Evolutionary conservation across 2,888 invertebrate species (phyloP).

Genomic region (Eupithecia vulgata): DNA sequence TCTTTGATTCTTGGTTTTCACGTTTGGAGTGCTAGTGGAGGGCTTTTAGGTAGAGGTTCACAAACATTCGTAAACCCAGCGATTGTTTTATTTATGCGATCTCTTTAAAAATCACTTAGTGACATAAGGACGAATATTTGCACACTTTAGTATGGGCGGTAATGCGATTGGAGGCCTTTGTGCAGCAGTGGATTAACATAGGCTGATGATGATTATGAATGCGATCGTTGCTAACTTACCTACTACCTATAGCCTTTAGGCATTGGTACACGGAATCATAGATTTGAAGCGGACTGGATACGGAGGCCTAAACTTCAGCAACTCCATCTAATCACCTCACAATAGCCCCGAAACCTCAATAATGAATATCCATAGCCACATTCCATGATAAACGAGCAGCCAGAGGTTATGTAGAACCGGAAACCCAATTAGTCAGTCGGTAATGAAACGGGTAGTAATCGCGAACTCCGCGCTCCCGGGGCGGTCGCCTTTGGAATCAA

Average conservation of each 20-base stretch:
- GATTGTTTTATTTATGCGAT: neutral
- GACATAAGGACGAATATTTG: no score
- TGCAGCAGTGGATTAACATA: no score
- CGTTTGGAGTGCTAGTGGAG: slow-evolving; percentile 13
- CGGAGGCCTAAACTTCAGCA: neutral
- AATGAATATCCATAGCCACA: slow-evolving; percentile 29
- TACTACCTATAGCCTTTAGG: no score
- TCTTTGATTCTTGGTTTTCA: slow-evolving; percentile 31
- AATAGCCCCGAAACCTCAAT: slow-evolving; percentile 28
- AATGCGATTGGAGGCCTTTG: no score
- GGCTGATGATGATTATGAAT: no score
- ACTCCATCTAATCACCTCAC: slow-evolving; percentile 17
- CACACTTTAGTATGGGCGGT: no score
- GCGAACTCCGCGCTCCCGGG: slow-evolving; percentile 55
- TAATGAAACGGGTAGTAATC: slow-evolving; percentile 72
- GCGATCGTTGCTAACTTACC: no score
- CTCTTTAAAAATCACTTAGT: no score
- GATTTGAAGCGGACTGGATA: neutral
- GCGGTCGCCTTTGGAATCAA: slow-evolving; percentile 70
- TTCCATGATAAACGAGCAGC: slow-evolving; percentile 32
- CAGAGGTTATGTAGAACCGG: slow-evolving; percentile 35
- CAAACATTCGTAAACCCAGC: neutral
- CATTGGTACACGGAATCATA: no score
- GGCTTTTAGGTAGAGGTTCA: neutral
- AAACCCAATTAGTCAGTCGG: slow-evolving; percentile 69